phyloP scores from a whole-genome alignment of 1,140 invertebrate species.

The Tetranychus cinnabarinus region DNA sequence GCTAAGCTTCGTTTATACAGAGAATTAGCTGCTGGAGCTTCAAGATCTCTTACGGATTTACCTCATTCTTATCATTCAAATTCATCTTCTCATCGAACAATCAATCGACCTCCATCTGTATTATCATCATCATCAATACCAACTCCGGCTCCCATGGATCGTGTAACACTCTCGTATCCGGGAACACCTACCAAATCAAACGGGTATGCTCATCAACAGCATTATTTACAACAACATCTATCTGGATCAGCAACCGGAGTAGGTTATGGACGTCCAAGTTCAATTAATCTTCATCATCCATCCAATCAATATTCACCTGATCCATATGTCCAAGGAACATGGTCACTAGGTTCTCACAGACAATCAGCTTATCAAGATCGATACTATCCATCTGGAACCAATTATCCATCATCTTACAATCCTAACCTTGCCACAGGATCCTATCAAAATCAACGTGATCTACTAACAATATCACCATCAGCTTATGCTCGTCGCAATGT shows the following conservation, averaged over 20 bases:
- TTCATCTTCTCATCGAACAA: background rate
- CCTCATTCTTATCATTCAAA: no score
- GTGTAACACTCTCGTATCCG: background rate
- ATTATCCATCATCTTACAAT: background rate
- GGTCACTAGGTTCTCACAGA: background rate
- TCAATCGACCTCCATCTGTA: no score
- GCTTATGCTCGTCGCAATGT: background rate
- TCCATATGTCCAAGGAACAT: no score
- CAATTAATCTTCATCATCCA: background rate
- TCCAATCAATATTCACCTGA: background rate
- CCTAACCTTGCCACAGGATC: background rate
- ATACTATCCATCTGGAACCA: background rate
- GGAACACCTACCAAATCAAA: background rate
- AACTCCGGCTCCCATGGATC: background rate
- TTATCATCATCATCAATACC: background rate
- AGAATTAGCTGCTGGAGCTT: background rate
- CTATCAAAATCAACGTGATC: background rate
- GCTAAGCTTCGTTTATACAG: background rate
- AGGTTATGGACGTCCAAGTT: background rate
- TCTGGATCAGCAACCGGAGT: background rate
- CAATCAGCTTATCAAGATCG: background rate
- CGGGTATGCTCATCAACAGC: background rate
- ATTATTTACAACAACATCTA: background rate
- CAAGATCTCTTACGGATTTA: background rate
- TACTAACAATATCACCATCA: background rate